A percentile compares a stretch with the other conserved stretches of the same genome.
These are phyloP conservation scores for Pyrrhia umbra DNA, from an alignment of 2,888 invertebrate genomes.

Conservation along the genomic window DNA sequence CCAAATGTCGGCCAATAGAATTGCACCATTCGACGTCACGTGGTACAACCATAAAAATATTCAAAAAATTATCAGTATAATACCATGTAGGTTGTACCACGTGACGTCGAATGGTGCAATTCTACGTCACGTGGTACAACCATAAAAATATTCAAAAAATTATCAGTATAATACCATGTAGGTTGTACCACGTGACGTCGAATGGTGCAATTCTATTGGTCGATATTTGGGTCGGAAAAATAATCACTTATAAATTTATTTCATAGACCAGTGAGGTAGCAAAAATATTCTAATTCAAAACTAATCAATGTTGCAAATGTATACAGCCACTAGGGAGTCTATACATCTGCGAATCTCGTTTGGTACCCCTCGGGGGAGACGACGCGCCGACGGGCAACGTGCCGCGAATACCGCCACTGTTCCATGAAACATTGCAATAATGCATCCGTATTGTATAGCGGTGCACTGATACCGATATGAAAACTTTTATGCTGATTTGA, in stretches of 20 bases:
- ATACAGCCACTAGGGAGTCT: conserved; percentile 51
- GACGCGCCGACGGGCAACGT: conserved; percentile 60
- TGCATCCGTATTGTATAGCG: conserved; percentile 58
- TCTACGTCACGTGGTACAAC: no score
- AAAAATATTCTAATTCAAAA: conserved; percentile 36
- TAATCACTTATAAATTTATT: background rate
- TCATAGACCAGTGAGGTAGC: background rate
- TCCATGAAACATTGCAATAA: conserved; percentile 62
- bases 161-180: no score
- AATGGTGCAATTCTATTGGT: no score
- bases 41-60: no score
- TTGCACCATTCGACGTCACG: no score
- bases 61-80: no score
- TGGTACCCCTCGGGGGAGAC: conserved; percentile 43
- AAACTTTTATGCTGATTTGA: conserved; percentile 54
- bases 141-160: no score
- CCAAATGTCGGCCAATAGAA: no score
- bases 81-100: no score
- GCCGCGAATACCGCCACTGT: conserved; percentile 61
- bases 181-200: no score
- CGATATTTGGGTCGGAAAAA: no score
- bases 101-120: no score
- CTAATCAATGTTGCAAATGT: conserved; percentile 56
- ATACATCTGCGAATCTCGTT: conserved; percentile 61
- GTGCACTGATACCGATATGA: conserved; percentile 55